Conservation (phyloP, 1,140 invertebrate genomes). For the Chironomus striatipennis region DNA sequence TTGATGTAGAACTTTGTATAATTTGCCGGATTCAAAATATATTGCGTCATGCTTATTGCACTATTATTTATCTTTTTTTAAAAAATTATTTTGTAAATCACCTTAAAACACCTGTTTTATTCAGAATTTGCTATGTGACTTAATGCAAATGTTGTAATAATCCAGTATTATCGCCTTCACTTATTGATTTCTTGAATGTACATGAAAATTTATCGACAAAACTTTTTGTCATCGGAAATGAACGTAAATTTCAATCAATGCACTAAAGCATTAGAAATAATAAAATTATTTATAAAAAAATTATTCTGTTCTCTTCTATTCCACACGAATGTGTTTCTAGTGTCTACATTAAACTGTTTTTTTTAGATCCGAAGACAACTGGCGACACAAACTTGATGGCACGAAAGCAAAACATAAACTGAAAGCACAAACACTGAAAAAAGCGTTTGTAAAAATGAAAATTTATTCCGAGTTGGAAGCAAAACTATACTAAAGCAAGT, state of each 20-base stretch:
- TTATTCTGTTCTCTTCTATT: slow-evolving; percentile 17
- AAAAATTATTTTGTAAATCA: no score
- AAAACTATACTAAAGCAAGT: neutral
- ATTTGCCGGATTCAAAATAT: no score
- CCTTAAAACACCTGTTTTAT: no score
- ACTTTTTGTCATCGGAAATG: neutral
- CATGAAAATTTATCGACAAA: neutral
- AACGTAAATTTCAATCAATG: no score
- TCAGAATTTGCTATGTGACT: no score
- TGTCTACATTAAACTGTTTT: neutral
- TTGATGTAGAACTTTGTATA: no score
- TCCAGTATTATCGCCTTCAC: no score
- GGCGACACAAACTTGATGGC: neutral
- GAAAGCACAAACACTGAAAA: neutral
- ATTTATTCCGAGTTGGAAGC: neutral
- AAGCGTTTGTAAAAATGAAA: neutral
- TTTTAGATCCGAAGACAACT: neutral
- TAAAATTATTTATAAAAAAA: neutral
- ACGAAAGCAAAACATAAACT: neutral
- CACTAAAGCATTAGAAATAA: neutral
- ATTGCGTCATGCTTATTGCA: no score
- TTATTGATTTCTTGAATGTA: no score
- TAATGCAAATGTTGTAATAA: no score
- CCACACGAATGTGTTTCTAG: neutral
- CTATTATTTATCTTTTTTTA: no score